Percentiles rank a stretch among this genome's conserved stretches.
Evolutionary conservation across 1,140 invertebrate species (phyloP).

Genomic region (Drosophila nigrodunni): DNA sequence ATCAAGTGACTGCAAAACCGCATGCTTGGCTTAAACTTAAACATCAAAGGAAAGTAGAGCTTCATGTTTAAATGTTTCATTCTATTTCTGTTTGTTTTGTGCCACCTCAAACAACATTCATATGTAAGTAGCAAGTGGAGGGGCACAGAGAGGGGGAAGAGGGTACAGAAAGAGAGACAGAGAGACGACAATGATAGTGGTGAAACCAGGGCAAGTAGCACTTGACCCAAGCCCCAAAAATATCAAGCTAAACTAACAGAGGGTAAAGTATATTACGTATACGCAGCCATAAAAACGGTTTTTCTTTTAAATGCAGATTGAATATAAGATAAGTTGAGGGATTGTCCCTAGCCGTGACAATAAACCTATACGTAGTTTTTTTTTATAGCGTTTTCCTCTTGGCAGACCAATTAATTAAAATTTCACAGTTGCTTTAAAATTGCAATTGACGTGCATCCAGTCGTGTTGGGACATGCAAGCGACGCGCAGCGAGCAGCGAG

Average conservation of each 20-base stretch:
- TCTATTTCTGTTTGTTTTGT: constrained; percentile 7
- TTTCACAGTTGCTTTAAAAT: constrained; percentile 32
- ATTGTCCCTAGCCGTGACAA: constrained; percentile 24
- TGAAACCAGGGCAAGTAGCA: constrained; percentile 34
- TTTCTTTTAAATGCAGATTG: not conserved
- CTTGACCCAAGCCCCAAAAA: constrained; percentile 19
- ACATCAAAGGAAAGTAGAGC: not conserved
- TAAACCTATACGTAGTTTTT: constrained; percentile 17
- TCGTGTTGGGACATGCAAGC: constrained; percentile 22
- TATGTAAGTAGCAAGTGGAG: constrained; percentile 3
- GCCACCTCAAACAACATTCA: constrained; percentile 21
- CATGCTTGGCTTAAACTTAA: not conserved
- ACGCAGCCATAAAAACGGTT: constrained; percentile 9
- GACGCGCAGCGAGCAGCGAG: not conserved
- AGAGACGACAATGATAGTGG: constrained; percentile 10
- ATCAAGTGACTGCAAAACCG: not conserved
- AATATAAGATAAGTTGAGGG: not conserved
- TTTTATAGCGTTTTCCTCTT: not conserved
- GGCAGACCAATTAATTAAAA: constrained; percentile 41
- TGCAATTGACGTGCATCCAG: constrained; percentile 33
- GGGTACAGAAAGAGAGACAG: too few relatives aligned
- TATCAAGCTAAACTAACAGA: constrained; percentile 17
- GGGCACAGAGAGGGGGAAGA: too few relatives aligned
- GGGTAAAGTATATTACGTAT: constrained; percentile 29
- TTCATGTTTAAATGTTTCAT: constrained; percentile 4